A percentile compares a stretch with the other conserved stretches of the same genome.
These are phyloP conservation scores for Candidula unifasciata DNA, from an alignment of 2,888 invertebrate genomes.

Conservation along the genomic window DNA sequence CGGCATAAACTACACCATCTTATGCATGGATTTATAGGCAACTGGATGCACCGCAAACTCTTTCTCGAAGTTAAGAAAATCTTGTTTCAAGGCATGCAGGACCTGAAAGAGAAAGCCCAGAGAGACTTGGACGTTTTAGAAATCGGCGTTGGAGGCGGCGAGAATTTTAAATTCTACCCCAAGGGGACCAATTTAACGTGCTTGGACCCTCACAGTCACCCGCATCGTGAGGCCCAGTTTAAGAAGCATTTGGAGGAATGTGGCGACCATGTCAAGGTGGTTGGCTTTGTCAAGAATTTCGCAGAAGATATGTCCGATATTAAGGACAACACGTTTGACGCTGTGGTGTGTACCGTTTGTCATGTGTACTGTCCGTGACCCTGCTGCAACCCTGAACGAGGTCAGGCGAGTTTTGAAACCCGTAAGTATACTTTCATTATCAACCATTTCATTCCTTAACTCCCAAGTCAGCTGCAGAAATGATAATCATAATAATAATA, in stretches of 20 bases:
- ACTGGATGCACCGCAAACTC: conserved; percentile 14
- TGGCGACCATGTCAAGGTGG: conserved; percentile 59
- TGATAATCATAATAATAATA: no score
- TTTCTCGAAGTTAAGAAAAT: conserved; percentile 31
- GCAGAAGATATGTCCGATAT: conserved; percentile 71
- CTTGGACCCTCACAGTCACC: conserved; percentile 71
- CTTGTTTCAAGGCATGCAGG: conserved; percentile 36
- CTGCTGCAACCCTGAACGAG: conserved; percentile 64
- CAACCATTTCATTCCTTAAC: no score
- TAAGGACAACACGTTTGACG: conserved; percentile 66
- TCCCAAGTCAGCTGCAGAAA: no score
- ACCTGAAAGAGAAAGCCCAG: conserved; percentile 7
- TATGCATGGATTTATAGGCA: not conserved
- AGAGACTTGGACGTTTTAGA: conserved; percentile 61
- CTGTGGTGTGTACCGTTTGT: conserved; percentile 72
- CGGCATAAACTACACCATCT: conserved; percentile 5
- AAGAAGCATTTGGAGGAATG: conserved; percentile 57
- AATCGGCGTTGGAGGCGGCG: conserved; percentile 71
- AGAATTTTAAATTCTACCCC: conserved; percentile 70
- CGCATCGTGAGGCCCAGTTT: conserved; percentile 62
- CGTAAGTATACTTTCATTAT: conserved; percentile 59
- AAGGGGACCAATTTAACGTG: conserved; percentile 62
- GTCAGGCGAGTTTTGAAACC: conserved; percentile 71
- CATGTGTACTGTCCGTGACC: conserved; percentile 68
- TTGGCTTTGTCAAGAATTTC: conserved; percentile 61